Percentiles rank a stretch among this genome's conserved stretches.
phyloP scores from a whole-genome alignment of 2,888 invertebrate genomes.

The Steinernema scapterisci region DNA sequence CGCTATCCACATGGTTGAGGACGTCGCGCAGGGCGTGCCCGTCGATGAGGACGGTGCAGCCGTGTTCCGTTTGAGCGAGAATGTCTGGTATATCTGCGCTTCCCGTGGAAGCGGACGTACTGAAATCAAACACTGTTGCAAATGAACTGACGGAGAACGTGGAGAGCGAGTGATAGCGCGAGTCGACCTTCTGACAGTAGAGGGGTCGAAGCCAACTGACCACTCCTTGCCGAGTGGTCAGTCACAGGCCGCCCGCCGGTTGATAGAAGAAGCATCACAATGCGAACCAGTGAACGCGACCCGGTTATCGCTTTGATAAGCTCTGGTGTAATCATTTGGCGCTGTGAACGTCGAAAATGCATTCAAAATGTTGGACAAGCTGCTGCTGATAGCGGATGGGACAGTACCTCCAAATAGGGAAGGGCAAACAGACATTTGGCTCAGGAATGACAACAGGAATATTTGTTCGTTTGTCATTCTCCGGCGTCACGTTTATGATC shows the following conservation, averaged over 20 bases:
- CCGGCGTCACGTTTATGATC: constrained; percentile 15
- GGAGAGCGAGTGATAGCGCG: not conserved
- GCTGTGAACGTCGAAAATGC: constrained; percentile 29
- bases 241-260: constrained; percentile 15
- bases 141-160: not conserved
- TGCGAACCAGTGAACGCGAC: constrained; percentile 26
- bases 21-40: constrained; percentile 55
- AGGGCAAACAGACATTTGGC: not conserved
- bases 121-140: constrained; percentile 43
- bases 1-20: constrained; percentile 52
- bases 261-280: constrained; percentile 26
- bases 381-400: not conserved
- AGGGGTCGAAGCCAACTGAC: constrained; percentile 5
- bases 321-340: constrained; percentile 10
- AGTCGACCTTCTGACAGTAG: not conserved
- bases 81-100: constrained; percentile 61
- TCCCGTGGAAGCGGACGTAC: constrained; percentile 58
- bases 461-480: constrained; percentile 23
- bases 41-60: constrained; percentile 62
- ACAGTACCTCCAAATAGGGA: constrained; percentile 12
- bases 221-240: constrained; percentile 14
- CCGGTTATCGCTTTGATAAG: constrained; percentile 23
- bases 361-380: constrained; percentile 31
- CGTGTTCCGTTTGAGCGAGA: constrained; percentile 62
- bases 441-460: constrained; percentile 16